A percentile compares a stretch with the other conserved stretches of the same genome.
These are phyloP conservation scores for Drosophila basisetae DNA, from an alignment of 2,888 invertebrate genomes.

Conservation along the genomic window DNA sequence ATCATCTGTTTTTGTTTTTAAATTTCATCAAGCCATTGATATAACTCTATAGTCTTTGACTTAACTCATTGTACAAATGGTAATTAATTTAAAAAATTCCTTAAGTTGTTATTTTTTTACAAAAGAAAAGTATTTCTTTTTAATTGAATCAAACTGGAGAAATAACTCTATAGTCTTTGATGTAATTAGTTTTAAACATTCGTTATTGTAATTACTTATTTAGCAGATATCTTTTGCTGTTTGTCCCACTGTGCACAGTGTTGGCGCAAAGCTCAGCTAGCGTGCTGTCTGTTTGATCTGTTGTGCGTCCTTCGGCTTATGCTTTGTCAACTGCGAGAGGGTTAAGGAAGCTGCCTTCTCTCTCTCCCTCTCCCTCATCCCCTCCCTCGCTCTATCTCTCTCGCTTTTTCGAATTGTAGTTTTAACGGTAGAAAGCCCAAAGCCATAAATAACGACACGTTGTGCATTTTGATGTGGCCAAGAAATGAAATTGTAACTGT, in stretches of 20 bases:
- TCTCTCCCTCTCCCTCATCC: neutral
- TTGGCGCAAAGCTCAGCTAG: constrained; percentile 6
- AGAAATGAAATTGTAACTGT: constrained; percentile 19
- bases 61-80: too few species aligned
- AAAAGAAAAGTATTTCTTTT: too few species aligned
- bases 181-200: too few species aligned
- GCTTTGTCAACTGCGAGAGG: constrained; percentile 36
- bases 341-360: neutral
- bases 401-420: constrained; percentile 30
- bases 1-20: too few species aligned
- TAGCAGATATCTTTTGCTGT: neutral
- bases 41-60: neutral
- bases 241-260: neutral
- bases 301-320: constrained; percentile 42
- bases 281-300: constrained; percentile 39
- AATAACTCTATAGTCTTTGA: too few species aligned
- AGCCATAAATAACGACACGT: constrained; percentile 76
- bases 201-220: neutral
- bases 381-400: neutral
- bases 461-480: constrained; percentile 75
- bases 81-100: too few species aligned
- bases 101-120: too few species aligned
- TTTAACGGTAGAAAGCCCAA: constrained; percentile 45
- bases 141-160: too few species aligned
- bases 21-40: neutral